phyloP scores from a whole-genome alignment of 2,113 vertebrate species.

The Corythornis cristatus region DNA sequence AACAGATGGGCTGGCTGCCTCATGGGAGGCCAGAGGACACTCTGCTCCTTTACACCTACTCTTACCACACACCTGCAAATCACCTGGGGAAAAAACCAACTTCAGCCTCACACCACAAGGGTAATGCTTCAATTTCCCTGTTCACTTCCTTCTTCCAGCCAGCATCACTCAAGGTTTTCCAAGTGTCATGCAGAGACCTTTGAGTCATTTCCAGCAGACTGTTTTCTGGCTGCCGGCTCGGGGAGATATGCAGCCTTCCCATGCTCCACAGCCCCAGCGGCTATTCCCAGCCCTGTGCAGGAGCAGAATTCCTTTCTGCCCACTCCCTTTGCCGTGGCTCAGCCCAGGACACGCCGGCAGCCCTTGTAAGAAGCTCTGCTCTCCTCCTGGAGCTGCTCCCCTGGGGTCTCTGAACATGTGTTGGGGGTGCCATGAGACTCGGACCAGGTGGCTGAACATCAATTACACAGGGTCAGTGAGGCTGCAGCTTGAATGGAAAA shows the following conservation, averaged over 20 bases:
- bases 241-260: constrained; percentile 60
- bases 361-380: background rate
- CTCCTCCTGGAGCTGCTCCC: background rate
- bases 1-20: constrained; percentile 15
- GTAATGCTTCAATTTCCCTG: background rate
- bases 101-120: background rate
- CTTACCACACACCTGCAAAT: background rate
- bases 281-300: constrained; percentile 60
- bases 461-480: fast-evolving
- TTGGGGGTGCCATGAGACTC: background rate
- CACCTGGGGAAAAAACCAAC: background rate
- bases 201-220: constrained; percentile 51
- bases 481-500: background rate
- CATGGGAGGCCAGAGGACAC: fast-evolving
- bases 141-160: background rate
- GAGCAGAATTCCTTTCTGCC: constrained; percentile 65
- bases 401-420: background rate
- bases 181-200: background rate
- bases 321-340: constrained; percentile 22
- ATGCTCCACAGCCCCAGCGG: constrained; percentile 56
- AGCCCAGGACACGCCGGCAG: background rate
- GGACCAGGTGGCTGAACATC: background rate
- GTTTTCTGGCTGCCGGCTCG: background rate
- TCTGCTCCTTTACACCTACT: background rate
- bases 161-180: constrained; percentile 3